phyloP scores from a whole-genome alignment of 2,113 vertebrate species.

The Poeciliopsis retropinna region DNA sequence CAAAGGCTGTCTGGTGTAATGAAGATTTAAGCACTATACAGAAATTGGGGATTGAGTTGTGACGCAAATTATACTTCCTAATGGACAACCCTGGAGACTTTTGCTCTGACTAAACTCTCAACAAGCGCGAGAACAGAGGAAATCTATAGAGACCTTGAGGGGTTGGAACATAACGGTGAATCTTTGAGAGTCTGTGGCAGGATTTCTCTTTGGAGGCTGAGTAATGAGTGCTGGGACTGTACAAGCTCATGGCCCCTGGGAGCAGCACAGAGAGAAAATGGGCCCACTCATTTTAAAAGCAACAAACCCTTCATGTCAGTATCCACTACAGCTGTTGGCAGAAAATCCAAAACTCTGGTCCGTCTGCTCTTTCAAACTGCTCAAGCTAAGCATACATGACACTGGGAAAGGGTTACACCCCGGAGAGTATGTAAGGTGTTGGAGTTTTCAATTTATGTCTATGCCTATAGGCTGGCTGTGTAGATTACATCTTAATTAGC shows the following conservation, averaged over 20 bases:
- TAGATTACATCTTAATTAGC: slow-evolving; percentile 61
- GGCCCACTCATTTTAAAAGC: slow-evolving; percentile 16
- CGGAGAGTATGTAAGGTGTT: slow-evolving; percentile 15
- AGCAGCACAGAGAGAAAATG: slow-evolving; percentile 21
- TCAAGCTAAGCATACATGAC: background rate
- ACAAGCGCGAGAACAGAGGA: slow-evolving; percentile 35
- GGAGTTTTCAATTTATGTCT: slow-evolving; percentile 30
- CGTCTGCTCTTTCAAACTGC: background rate
- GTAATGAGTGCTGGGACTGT: slow-evolving; percentile 51
- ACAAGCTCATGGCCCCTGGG: slow-evolving; percentile 23
- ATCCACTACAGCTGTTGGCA: slow-evolving; percentile 12
- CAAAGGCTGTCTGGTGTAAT: background rate
- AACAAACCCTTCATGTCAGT: slow-evolving; percentile 24
- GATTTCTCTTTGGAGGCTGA: slow-evolving; percentile 56
- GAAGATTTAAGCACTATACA: slow-evolving; percentile 5
- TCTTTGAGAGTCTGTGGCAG: slow-evolving; percentile 35
- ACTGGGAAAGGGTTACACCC: background rate
- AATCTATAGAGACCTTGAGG: slow-evolving; percentile 32
- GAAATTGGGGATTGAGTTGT: slow-evolving; percentile 21
- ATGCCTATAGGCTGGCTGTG: slow-evolving; percentile 32
- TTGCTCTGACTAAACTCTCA: slow-evolving; percentile 39
- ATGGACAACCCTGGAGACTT: slow-evolving; percentile 38
- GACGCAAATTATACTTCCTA: slow-evolving; percentile 22
- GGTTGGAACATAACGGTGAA: slow-evolving; percentile 33
- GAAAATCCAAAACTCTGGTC: slow-evolving; percentile 15